Evolutionary conservation across 2,113 vertebrate species (phyloP).

Genomic region (Scartelaos histophorus): DNA sequence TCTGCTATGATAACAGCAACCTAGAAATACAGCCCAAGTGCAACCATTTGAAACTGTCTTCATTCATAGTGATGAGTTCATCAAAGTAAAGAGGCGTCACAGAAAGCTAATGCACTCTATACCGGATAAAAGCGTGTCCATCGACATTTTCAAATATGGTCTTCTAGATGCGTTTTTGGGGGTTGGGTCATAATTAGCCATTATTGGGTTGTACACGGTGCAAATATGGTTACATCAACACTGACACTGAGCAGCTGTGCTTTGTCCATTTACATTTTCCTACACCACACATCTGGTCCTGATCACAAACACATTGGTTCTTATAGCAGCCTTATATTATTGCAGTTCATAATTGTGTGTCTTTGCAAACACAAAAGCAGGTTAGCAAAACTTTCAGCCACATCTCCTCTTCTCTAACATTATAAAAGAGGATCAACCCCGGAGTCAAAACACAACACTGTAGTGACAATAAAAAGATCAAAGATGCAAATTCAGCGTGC

Average conservation of each 20-base stretch:
- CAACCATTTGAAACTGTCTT: conserved; percentile 25
- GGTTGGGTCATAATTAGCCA: conserved; percentile 54
- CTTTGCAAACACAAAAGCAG: conserved; percentile 18
- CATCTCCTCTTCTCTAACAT: neutral
- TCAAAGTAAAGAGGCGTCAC: conserved; percentile 19
- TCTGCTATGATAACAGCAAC: conserved; percentile 27
- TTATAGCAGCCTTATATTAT: conserved; percentile 23
- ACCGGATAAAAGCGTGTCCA: conserved; percentile 42
- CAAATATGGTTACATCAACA: conserved; percentile 50
- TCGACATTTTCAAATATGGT: conserved; percentile 41
- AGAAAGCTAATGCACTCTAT: conserved; percentile 30
- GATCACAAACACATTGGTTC: conserved; percentile 25
- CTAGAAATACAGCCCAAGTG: conserved; percentile 18
- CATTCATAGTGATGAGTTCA: conserved; percentile 36
- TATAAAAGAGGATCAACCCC: neutral
- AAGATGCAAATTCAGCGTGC: neutral
- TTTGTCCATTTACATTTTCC: conserved; percentile 43
- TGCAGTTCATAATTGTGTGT: conserved; percentile 25
- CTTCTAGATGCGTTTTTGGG: conserved; percentile 21
- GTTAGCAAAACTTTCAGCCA: neutral
- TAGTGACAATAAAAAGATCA: neutral
- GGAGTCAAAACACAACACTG: neutral
- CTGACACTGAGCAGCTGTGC: conserved; percentile 26
- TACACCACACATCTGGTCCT: conserved; percentile 50
- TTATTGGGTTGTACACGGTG: conserved; percentile 38